Conservation (phyloP, 2,797 vertebrate genomes). For the Toxotes lorentzi region DNA sequence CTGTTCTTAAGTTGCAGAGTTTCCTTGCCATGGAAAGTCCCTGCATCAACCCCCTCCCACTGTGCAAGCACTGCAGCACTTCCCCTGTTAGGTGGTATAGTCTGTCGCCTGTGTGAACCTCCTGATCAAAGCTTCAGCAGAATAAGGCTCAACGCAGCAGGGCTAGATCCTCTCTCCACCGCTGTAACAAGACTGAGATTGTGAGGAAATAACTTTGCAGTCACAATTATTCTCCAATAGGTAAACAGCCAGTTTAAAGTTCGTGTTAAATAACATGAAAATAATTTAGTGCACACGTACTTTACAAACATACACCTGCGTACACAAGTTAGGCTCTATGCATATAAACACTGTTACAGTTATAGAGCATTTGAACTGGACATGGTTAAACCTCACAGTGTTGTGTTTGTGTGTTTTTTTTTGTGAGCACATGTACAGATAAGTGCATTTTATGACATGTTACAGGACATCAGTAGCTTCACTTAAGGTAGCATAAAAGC, state of each 20-base stretch:
- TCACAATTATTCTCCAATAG: slow-evolving; percentile 5
- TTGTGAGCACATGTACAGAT: background rate
- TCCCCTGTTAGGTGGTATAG: slow-evolving; percentile 60
- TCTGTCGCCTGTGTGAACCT: slow-evolving; percentile 64
- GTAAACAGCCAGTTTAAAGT: no score
- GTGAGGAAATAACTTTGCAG: slow-evolving; percentile 37
- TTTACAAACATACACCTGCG: background rate
- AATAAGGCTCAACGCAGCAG: slow-evolving; percentile 68
- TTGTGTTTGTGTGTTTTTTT: background rate
- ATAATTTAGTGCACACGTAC: background rate
- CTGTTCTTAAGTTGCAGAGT: slow-evolving; percentile 42
- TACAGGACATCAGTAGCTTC: background rate
- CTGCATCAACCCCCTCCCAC: slow-evolving; percentile 58
- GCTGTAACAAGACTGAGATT: slow-evolving; percentile 43
- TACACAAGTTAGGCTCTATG: no score
- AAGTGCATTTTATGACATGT: background rate
- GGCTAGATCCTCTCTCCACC: slow-evolving; percentile 51
- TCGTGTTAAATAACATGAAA: background rate
- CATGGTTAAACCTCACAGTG: background rate
- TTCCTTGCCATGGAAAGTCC: slow-evolving; percentile 52
- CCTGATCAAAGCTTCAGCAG: slow-evolving; percentile 79
- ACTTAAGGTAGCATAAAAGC: slow-evolving; percentile 15
- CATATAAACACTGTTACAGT: background rate
- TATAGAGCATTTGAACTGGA: background rate
- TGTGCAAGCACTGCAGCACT: slow-evolving; percentile 63